Percentiles rank a stretch among this genome's conserved stretches.
These are phyloP conservation scores for Drosophila subpulchrella DNA, from an alignment of 1,140 invertebrate species.

Conservation along the genomic window DNA sequence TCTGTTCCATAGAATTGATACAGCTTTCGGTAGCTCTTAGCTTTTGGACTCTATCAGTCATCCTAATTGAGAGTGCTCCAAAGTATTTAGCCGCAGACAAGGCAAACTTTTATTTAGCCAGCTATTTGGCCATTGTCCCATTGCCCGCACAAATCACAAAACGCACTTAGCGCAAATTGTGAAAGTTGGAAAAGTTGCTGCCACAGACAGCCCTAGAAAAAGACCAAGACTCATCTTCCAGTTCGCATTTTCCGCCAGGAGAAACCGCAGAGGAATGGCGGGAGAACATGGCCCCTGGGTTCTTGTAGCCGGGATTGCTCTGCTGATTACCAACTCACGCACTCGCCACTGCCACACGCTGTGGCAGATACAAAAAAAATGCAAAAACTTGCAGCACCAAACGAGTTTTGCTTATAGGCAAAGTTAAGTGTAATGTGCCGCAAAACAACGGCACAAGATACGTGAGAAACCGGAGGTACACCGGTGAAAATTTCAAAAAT, in stretches of 20 bases:
- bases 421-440: conserved; percentile 66
- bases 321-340: conserved; percentile 66
- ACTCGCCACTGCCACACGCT: conserved; percentile 65
- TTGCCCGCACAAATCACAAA: conserved; percentile 63
- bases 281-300: conserved; percentile 48
- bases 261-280: conserved; percentile 43
- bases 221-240: conserved; percentile 26
- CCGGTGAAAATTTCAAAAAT: background rate
- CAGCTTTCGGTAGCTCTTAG: conserved; percentile 2
- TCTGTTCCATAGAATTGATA: too few relatives aligned
- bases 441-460: conserved; percentile 57
- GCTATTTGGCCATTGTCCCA: conserved; percentile 18
- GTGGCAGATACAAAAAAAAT: conserved; percentile 46
- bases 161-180: conserved; percentile 76
- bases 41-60: background rate
- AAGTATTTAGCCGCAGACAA: conserved; percentile 34
- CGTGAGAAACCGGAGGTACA: conserved; percentile 27
- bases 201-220: conserved; percentile 41
- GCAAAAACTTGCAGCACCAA: conserved; percentile 57
- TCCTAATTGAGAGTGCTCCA: conserved; percentile 35
- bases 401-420: conserved; percentile 64
- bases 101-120: conserved; percentile 32
- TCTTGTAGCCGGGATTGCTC: conserved; percentile 38
- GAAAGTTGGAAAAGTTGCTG: conserved; percentile 73
- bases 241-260: conserved; percentile 30